phyloP scores from a whole-genome alignment of 2,888 invertebrate genomes.

The Sarcophaga carnaria region DNA sequence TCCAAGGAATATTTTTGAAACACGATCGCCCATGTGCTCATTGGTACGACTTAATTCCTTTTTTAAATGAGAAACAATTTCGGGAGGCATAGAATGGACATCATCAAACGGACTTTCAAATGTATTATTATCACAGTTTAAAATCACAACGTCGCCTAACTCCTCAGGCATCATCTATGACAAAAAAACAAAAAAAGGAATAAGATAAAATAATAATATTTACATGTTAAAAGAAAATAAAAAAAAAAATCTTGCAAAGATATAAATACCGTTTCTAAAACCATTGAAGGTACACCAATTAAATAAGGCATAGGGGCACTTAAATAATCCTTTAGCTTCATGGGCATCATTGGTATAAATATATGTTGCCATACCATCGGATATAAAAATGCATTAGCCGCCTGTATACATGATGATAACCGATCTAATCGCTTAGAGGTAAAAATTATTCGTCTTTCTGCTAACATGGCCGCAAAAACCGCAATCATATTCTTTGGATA shows the following conservation, averaged over 20 bases:
- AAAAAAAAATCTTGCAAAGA: constrained; percentile 15
- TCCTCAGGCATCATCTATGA: constrained; percentile 87
- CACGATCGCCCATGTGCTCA: constrained; percentile 92
- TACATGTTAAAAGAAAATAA: not conserved
- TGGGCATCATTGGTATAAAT: constrained; percentile 96
- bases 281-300: constrained; percentile 95
- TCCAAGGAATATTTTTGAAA: constrained; percentile 93
- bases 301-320: constrained; percentile 99
- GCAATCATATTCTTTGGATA: constrained; percentile 97
- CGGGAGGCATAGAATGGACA: constrained; percentile 92
- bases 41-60: constrained; percentile 82
- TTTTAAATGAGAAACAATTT: constrained; percentile 87
- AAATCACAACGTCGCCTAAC: constrained; percentile 95
- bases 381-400: constrained; percentile 96
- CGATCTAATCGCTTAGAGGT: constrained; percentile 94
- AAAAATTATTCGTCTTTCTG: constrained; percentile 96
- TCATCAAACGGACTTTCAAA: constrained; percentile 95
- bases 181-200: constrained; percentile 30
- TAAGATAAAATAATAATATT: not conserved
- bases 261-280: constrained; percentile 85
- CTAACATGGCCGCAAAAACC: constrained; percentile 96
- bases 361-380: constrained; percentile 99
- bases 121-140: constrained; percentile 95
- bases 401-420: constrained; percentile 96
- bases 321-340: constrained; percentile 93